Conservation (phyloP, 2,797 vertebrate species). For the Vultur gryphus region DNA sequence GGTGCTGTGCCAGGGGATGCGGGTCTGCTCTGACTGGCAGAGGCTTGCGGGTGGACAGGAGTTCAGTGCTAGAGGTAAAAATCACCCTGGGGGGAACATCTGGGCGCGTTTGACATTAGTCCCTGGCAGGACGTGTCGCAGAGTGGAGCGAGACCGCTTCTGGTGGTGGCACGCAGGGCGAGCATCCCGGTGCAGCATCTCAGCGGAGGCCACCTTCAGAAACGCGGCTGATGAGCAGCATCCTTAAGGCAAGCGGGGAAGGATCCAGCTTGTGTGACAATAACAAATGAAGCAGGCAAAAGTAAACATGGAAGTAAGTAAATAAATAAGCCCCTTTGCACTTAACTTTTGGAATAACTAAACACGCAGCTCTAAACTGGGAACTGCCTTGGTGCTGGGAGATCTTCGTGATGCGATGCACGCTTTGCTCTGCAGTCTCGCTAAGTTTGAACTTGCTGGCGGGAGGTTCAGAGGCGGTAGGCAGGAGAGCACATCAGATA, state of each 20-base stretch:
- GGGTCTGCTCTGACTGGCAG: not conserved
- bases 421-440: not conserved
- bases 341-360: not conserved
- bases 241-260: not conserved
- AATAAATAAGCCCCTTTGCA: not conserved
- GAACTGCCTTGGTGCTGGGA: not conserved
- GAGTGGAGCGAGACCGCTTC: fast-evolving
- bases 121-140: too few species aligned
- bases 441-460: fast-evolving
- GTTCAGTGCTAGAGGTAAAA: not conserved
- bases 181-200: not conserved
- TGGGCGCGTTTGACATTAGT: not conserved
- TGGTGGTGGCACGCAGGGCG: fast-evolving
- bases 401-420: not conserved
- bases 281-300: not conserved
- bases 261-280: not conserved
- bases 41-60: fast-evolving
- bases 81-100: not conserved
- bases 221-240: fast-evolving
- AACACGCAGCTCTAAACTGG: fast-evolving
- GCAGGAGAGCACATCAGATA: not conserved
- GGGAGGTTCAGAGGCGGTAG: fast-evolving
- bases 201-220: fast-evolving
- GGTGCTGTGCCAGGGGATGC: not conserved
- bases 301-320: not conserved